phyloP scores from a whole-genome alignment of 2,113 vertebrate species.

The Semicossyphus pulcher region DNA sequence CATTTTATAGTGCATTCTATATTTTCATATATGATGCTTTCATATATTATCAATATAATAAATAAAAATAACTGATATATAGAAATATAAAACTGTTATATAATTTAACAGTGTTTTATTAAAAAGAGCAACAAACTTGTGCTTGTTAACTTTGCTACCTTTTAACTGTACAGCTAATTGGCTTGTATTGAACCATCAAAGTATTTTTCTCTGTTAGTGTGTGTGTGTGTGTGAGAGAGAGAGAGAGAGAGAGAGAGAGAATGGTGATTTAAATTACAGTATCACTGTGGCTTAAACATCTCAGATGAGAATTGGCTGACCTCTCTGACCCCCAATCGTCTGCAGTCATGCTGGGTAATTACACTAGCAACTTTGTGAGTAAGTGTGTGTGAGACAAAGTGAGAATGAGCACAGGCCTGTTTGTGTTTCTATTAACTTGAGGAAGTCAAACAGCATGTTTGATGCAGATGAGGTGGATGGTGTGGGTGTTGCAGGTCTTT shows the following conservation, averaged over 20 bases:
- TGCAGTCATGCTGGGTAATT: slow-evolving; percentile 45
- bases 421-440: slow-evolving; percentile 9
- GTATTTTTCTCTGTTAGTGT: slow-evolving; percentile 25
- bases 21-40: too few relatives aligned
- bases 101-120: background rate
- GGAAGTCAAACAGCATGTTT: background rate
- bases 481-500: slow-evolving; percentile 17
- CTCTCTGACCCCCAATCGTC: slow-evolving; percentile 41
- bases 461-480: background rate
- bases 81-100: background rate
- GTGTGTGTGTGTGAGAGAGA: slow-evolving; percentile 15
- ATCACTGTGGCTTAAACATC: slow-evolving; percentile 27
- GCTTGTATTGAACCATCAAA: slow-evolving; percentile 19
- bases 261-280: slow-evolving; percentile 38
- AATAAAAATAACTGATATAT: too few relatives aligned
- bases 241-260: too few relatives aligned
- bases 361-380: background rate
- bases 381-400: background rate
- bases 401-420: background rate
- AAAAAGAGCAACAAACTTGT: slow-evolving; percentile 5
- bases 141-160: slow-evolving; percentile 19
- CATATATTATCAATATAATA: too few relatives aligned
- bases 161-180: slow-evolving; percentile 39
- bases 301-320: slow-evolving; percentile 7
- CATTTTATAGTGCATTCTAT: too few relatives aligned